phyloP scores from a whole-genome alignment of 2,113 vertebrate species.

The Catharus fuscescens region DNA sequence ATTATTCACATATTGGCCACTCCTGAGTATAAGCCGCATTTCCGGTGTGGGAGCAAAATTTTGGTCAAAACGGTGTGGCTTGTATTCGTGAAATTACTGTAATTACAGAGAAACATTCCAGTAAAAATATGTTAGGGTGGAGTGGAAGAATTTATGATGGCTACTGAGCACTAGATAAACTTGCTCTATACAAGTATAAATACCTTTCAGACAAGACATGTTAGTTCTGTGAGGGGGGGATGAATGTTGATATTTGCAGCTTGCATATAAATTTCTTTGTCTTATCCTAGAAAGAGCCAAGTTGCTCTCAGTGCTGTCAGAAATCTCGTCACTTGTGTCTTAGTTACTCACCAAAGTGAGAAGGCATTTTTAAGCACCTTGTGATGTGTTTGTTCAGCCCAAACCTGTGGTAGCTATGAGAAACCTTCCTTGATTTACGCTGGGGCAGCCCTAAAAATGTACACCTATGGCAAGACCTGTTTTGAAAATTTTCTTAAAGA shows the following conservation, averaged over 20 bases:
- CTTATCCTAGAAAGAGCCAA: background rate
- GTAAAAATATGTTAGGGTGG: background rate
- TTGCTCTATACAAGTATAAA: slow-evolving; percentile 25
- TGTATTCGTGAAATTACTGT: background rate
- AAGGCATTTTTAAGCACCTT: background rate
- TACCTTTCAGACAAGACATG: background rate
- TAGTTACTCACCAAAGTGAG: background rate
- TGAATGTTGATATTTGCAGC: slow-evolving; percentile 4
- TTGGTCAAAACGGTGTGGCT: too few species aligned
- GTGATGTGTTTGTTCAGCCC: background rate
- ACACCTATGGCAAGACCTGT: accelerated
- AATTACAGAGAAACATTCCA: background rate
- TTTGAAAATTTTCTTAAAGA: background rate
- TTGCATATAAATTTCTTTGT: background rate
- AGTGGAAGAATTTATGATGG: background rate
- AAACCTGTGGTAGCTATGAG: background rate
- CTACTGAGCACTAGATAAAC: background rate
- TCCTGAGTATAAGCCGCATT: too few species aligned
- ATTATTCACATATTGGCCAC: too few species aligned
- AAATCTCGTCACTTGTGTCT: background rate
- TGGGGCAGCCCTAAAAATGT: background rate
- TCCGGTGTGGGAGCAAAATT: too few species aligned
- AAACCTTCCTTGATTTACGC: background rate
- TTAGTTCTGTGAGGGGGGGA: background rate
- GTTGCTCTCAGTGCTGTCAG: background rate